Base-by-base conservation (phyloP, 2,888 invertebrate species). In the Clivina fossor region DNA sequence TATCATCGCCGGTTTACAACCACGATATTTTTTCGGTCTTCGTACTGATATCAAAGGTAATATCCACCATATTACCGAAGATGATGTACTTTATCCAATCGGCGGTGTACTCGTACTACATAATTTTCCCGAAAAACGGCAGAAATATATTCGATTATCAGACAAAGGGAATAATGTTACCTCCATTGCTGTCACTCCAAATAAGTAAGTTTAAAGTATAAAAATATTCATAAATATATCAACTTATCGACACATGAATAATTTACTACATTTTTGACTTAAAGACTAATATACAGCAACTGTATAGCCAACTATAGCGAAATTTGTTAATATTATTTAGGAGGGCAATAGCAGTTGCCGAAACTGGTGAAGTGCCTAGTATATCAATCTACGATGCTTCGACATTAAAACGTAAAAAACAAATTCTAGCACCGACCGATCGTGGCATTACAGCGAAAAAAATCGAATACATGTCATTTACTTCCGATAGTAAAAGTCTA, bases 401-500 rank as follows among this genome's bases (percentile, higher is more conserved):
- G 5, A 83, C 84, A 0, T 79, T 85, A 61, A 88, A 86, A 66
- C 81, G 85, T 61, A 82, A 82, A 53, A 86, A 86, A 62, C 86
- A 88, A 0, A 79, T 82, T 46, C 76, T 76, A 55, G 53, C 73
- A 26, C 74, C 74, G 2, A 40, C 64, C 1, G 60, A 58, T n/a
- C 20, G 26, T 11, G 71, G 71, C 13, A 63, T 66, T 15, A 74
- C 77, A 2, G 80, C 86, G 0, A 78, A 74, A 51, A 85, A 84
- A 65, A 88, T 87, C 67, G 83, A 84, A 8, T 83, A 85, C 54
- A 74, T 91, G 1, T 81, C 84, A 20, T 93, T 96, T 66, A 88
- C 90, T 0, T 83, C 78, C 58, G 94, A 95, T 70, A 90, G 87
- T 1, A 89, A 88, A 69, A 85, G 86, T 61, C 70, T 96, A 8